phyloP scores from a whole-genome alignment of 2,797 vertebrate species.

The Onychomys arenicola region DNA sequence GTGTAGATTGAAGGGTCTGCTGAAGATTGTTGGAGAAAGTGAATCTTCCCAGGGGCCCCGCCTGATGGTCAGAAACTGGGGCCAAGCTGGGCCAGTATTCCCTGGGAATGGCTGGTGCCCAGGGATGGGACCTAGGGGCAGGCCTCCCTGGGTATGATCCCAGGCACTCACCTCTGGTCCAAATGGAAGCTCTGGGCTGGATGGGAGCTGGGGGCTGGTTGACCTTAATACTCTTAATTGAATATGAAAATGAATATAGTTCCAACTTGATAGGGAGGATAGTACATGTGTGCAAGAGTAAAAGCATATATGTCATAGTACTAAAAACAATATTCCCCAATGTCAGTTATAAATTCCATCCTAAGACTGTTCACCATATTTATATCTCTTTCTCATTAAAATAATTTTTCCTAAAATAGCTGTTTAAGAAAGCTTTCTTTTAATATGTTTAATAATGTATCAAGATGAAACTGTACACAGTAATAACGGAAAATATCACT shows the following conservation, averaged over 20 bases:
- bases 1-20: too few species aligned
- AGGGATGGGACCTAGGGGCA: too few species aligned
- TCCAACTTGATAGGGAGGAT: neutral
- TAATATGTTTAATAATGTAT: neutral
- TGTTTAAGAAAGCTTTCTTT: neutral
- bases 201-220: too few species aligned
- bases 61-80: too few species aligned
- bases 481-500: neutral
- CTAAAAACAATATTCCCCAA: neutral
- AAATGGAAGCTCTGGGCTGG: too few species aligned
- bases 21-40: too few species aligned
- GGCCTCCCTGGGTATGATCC: too few species aligned
- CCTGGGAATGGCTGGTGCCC: too few species aligned
- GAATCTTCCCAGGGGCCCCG: too few species aligned
- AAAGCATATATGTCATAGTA: neutral
- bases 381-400: neutral
- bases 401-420: neutral
- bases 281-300: neutral
- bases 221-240: neutral
- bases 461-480: neutral
- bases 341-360: constrained; percentile 41
- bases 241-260: neutral
- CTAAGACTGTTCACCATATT: constrained; percentile 27
- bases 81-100: too few species aligned
- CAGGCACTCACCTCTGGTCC: too few species aligned